Base-by-base conservation (phyloP, 1,140 invertebrate species). In the Zaprionus capensis region DNA sequence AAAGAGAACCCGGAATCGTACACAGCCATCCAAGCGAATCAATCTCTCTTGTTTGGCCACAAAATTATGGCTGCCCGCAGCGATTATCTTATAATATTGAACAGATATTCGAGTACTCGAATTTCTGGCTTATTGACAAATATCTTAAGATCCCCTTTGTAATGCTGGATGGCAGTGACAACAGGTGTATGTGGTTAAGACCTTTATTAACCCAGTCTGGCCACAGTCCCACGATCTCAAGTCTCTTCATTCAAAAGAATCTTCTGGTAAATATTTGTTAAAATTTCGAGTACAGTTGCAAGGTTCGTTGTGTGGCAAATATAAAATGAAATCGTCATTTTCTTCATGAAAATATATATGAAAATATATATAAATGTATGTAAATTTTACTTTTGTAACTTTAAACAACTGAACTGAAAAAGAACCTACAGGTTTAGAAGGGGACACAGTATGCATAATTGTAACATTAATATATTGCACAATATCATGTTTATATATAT, bases 21-120 rank as follows among this genome's bases (percentile, higher is more conserved):
- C 36, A 28, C 20, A 34, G 61, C 28, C 31, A 46, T 65, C 59
- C 17, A 41, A 64, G 46, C 64, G 64, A 64, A 74, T 75, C 68
- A 65, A 46, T 87, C 85, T 66, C 81, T 85, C 85, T 90, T 90
- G 79, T 76, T 88, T 85, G 82, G 73, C 81, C 85, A 80, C 85
- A 90, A 80, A 80, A 82, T 84, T 61, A 70, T 83, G 80, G 73
- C 68, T 67, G 34, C 4, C 44, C 41, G 49, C 46, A 68, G 36
- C 69, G 85, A 84, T 88, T 84, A 88, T 84, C 78, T 70, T 81
- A 76, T 90, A 84, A 84, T 84, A 81, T 88, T 78, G 58, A 51
- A 36, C 65, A 20, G 28, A 36, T 56, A 26, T 22, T 17, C 4
- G 36, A 57, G 22, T 75, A 46, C 80, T 87, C 84, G 51, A 72